Percentiles rank a stretch among this genome's conserved stretches.
Conservation (phyloP, 2,113 vertebrate genomes). For the Hyperoodon ampullatus region DNA sequence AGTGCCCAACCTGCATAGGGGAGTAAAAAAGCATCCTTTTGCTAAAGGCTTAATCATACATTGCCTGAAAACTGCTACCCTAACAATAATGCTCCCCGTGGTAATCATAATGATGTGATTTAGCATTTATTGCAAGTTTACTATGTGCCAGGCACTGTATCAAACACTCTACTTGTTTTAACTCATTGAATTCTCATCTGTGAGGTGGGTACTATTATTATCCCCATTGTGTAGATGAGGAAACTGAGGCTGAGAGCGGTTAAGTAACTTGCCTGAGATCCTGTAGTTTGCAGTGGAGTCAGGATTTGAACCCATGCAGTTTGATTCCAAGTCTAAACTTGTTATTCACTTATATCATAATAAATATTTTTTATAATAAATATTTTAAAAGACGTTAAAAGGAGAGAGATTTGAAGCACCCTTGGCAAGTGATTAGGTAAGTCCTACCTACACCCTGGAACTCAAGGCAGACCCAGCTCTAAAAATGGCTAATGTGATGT, state of each 20-base stretch:
- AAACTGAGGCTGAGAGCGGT: background rate
- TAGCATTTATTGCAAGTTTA: background rate
- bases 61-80: background rate
- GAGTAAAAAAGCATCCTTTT: background rate
- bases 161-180: background rate
- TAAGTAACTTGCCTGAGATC: background rate
- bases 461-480: background rate
- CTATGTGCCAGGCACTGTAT: background rate
- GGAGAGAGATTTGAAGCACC: background rate
- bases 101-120: background rate
- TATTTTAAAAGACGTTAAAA: constrained; percentile 9
- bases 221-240: background rate
- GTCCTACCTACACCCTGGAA: background rate
- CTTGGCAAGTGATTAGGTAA: background rate
- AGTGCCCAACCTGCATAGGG: background rate
- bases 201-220: background rate
- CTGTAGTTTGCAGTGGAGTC: background rate
- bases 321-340: background rate
- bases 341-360: background rate
- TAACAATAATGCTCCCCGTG: background rate
- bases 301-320: background rate
- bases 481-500: background rate
- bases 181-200: background rate
- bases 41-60: background rate
- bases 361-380: background rate